A percentile compares a stretch with the other conserved stretches of the same genome.
Evolutionary conservation across 2,797 vertebrate genomes (phyloP).

Genomic region (Emys orbicularis): DNA sequence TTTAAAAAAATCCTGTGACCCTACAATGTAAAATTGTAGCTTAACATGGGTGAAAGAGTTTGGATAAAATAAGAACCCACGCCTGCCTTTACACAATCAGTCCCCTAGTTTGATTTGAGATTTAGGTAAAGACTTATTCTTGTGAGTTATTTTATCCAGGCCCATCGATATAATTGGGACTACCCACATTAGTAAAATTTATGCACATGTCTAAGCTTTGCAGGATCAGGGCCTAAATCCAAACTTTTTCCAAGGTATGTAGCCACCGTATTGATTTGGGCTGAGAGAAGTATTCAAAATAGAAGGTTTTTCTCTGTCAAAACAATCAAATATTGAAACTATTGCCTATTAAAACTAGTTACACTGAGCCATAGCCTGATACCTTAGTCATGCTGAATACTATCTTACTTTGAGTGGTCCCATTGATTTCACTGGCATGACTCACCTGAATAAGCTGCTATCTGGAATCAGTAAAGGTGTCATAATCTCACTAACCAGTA

Average conservation of each 20-base stretch:
- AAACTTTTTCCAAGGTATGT: background rate
- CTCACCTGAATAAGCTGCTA: background rate
- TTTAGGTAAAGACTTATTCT: background rate
- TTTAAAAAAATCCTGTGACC: background rate
- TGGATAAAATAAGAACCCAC: background rate
- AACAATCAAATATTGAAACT: background rate
- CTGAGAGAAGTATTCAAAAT: background rate
- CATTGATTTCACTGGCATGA: constrained; percentile 29
- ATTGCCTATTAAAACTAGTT: constrained; percentile 28
- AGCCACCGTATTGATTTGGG: background rate
- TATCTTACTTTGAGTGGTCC: background rate
- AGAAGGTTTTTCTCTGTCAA: background rate
- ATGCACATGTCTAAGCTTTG: background rate
- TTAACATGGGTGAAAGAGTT: background rate
- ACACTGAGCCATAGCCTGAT: background rate
- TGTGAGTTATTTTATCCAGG: background rate
- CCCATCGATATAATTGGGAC: background rate
- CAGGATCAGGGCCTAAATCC: background rate
- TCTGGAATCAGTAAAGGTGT: background rate
- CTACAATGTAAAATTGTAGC: background rate
- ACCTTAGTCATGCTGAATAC: constrained; percentile 25
- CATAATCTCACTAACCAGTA: constrained; percentile 35
- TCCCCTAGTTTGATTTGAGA: background rate
- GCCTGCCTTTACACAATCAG: background rate
- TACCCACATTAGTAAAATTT: background rate